Percentiles rank a stretch among this genome's conserved stretches.
Conservation (phyloP, 2,113 vertebrate genomes). For the Phrynosoma platyrhinos region DNA sequence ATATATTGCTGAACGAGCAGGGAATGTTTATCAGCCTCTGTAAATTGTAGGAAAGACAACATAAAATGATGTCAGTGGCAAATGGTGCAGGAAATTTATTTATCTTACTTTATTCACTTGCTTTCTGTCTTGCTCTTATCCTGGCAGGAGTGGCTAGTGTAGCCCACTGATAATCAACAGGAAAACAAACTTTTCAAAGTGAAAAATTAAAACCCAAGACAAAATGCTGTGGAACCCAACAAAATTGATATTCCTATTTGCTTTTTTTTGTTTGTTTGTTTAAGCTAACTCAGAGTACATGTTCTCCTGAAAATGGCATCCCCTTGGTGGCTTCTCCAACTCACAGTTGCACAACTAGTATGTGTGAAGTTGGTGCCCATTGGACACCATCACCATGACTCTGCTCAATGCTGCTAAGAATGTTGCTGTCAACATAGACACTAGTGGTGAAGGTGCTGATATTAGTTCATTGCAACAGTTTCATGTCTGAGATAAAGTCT, state of each 20-base stretch:
- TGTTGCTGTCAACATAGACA: background rate
- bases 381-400: background rate
- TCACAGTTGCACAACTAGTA: background rate
- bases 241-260: background rate
- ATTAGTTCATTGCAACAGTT: background rate
- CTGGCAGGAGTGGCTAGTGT: background rate
- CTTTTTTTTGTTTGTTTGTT: background rate
- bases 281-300: background rate
- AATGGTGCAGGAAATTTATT: conserved; percentile 49
- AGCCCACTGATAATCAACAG: background rate
- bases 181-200: background rate
- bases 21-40: conserved; percentile 71
- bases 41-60: conserved; percentile 56
- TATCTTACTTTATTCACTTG: conserved; percentile 8
- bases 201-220: background rate
- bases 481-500: background rate
- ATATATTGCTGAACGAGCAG: conserved; percentile 64
- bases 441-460: background rate
- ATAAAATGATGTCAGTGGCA: conserved; percentile 67
- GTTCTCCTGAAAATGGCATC: background rate
- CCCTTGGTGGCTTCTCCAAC: background rate
- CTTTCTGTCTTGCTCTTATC: background rate
- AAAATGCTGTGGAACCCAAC: background rate
- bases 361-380: background rate
- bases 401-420: background rate